Evolutionary conservation across 2,113 vertebrate species (phyloP).

Genomic region (Mirza zaza): DNA sequence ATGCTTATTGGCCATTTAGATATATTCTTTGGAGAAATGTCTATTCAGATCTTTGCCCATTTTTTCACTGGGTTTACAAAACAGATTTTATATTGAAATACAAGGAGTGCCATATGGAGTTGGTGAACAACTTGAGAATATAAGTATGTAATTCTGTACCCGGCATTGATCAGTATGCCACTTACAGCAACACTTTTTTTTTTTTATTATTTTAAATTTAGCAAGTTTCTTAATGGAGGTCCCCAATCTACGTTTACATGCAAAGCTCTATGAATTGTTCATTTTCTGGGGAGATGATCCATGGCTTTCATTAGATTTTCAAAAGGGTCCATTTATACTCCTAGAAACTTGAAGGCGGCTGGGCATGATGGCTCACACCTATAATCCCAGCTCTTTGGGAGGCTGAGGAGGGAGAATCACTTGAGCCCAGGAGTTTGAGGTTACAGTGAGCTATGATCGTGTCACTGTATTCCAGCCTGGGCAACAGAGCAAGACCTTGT

Average conservation of each 20-base stretch:
- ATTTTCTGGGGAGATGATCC: background rate
- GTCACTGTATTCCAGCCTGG: no score
- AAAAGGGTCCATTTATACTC: background rate
- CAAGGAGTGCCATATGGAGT: background rate
- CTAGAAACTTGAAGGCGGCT: background rate
- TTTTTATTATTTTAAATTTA: no score
- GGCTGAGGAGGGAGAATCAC: no score
- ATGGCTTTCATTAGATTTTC: background rate
- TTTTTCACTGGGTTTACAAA: background rate
- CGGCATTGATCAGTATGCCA: background rate
- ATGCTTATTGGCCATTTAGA: background rate
- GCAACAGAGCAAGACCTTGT: no score
- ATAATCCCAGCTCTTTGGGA: no score
- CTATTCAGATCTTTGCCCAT: background rate
- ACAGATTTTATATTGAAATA: background rate
- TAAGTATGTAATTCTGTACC: background rate
- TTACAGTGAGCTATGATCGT: no score
- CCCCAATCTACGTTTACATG: background rate
- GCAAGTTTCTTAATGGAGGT: background rate
- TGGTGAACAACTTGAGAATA: background rate
- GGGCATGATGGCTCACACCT: no score
- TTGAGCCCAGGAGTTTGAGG: no score
- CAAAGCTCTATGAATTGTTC: background rate
- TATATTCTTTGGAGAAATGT: conserved; percentile 2
- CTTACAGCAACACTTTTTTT: background rate